Percentiles rank a stretch among this genome's conserved stretches.
Conservation (phyloP, 2,888 invertebrate genomes). For the Xestia xanthographa region DNA sequence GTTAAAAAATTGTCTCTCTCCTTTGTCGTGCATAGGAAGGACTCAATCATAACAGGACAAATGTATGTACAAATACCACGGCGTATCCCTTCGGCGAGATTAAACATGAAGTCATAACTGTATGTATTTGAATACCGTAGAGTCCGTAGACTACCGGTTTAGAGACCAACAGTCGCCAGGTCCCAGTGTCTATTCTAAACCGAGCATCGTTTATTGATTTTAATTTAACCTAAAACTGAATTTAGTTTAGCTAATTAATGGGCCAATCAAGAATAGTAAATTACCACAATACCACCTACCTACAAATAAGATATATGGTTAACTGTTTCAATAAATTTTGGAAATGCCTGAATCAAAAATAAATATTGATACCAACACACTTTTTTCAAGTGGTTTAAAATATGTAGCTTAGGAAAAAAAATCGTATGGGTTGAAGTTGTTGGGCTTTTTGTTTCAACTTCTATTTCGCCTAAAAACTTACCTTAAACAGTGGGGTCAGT, state of each 20-base stretch:
- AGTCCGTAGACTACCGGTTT: background rate
- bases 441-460: background rate
- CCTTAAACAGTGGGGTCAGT: slow-evolving; percentile 22
- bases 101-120: background rate
- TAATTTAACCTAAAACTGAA: slow-evolving; percentile 23
- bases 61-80: background rate
- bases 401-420: background rate
- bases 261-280: slow-evolving; percentile 39
- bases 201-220: slow-evolving; percentile 40
- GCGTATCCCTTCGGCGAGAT: background rate
- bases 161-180: background rate
- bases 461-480: background rate
- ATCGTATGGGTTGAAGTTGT: background rate
- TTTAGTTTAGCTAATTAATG: slow-evolving; percentile 51
- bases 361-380: background rate
- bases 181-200: slow-evolving; percentile 25
- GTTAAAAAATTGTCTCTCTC: background rate
- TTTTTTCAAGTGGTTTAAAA: background rate
- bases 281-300: background rate
- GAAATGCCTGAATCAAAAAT: background rate
- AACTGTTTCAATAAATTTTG: background rate
- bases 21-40: background rate
- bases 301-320: background rate
- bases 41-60: background rate
- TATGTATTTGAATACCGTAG: background rate